Conservation (phyloP, 2,113 vertebrate species). For the Poeciliopsis prolifica region DNA sequence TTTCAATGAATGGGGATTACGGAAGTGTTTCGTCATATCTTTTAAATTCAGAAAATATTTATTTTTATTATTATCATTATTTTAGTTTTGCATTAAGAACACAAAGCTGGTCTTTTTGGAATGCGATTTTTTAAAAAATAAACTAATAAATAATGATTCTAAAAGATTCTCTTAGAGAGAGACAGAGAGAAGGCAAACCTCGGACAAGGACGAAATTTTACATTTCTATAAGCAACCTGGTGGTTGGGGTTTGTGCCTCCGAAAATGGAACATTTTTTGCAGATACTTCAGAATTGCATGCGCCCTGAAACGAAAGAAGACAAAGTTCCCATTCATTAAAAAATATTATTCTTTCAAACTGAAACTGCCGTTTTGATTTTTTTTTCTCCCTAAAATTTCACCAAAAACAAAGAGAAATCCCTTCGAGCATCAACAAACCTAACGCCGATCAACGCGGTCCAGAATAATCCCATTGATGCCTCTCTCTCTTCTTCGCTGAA, state of each 20-base stretch:
- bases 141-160: background rate
- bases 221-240: background rate
- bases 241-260: background rate
- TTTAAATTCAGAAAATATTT: background rate
- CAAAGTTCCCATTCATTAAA: background rate
- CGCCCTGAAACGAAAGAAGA: background rate
- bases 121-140: background rate
- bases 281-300: background rate
- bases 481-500: slow-evolving; percentile 41
- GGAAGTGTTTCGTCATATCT: background rate
- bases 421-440: slow-evolving; percentile 32
- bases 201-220: background rate
- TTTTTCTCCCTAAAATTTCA: slow-evolving; percentile 46
- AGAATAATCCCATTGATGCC: slow-evolving; percentile 44
- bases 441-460: slow-evolving; percentile 40
- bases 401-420: slow-evolving; percentile 46
- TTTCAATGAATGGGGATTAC: background rate
- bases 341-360: background rate
- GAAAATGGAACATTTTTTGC: background rate
- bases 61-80: background rate
- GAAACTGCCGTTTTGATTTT: background rate
- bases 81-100: background rate
- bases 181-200: background rate
- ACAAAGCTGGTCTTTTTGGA: background rate
- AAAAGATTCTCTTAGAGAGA: background rate